Conservation (phyloP, 1,140 invertebrate genomes). For the Drosophila malerkotliana region DNA sequence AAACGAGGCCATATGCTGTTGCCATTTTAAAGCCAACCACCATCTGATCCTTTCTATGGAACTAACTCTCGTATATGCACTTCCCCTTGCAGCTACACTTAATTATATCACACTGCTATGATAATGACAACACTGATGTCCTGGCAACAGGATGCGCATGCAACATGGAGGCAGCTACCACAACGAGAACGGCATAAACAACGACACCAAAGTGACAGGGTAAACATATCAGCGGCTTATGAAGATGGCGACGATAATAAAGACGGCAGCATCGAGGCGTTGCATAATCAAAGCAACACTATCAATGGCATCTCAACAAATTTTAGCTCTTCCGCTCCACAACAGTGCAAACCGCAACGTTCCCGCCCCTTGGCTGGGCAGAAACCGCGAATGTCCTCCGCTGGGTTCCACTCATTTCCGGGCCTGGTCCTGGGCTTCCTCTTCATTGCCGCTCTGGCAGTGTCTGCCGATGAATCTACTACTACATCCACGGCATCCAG, state of each 20-base stretch:
- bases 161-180: slow-evolving; percentile 9
- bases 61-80: neutral
- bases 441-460: slow-evolving; percentile 15
- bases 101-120: slow-evolving; percentile 32
- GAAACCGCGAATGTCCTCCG: neutral
- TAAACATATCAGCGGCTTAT: slow-evolving; percentile 75
- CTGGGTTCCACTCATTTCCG: slow-evolving; percentile 6
- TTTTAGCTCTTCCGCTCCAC: slow-evolving; percentile 59
- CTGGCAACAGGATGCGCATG: slow-evolving; percentile 49
- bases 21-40: too few species aligned
- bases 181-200: slow-evolving; percentile 54
- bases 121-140: slow-evolving; percentile 15
- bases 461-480: slow-evolving; percentile 39
- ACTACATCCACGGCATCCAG: slow-evolving; percentile 2
- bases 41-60: neutral
- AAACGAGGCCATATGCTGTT: neutral
- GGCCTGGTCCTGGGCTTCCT: slow-evolving; percentile 33
- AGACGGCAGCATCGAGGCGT: slow-evolving; percentile 18
- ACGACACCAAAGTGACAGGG: slow-evolving; percentile 36
- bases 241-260: slow-evolving; percentile 46
- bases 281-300: slow-evolving; percentile 58
- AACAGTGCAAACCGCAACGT: slow-evolving; percentile 8
- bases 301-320: slow-evolving; percentile 34
- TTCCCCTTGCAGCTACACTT: slow-evolving; percentile 43
- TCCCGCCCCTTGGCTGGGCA: neutral